phyloP scores from a whole-genome alignment of 2,888 invertebrate genomes.

The Diploptera punctata region DNA sequence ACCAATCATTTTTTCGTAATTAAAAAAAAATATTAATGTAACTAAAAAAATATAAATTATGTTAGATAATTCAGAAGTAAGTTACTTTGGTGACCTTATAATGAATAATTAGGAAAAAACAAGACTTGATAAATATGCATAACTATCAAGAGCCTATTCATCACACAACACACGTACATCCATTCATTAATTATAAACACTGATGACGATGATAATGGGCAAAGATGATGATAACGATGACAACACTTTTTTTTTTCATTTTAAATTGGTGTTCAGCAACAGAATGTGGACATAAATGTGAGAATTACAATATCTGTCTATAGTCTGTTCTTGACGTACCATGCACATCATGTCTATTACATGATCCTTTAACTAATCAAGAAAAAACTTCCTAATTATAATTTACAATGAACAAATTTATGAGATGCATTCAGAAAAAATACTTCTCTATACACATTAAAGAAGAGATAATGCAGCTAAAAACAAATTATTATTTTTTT shows the following conservation, averaged over 20 bases:
- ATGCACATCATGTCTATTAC: slow-evolving; percentile 1
- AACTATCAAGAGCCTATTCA: too few species aligned
- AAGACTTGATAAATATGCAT: too few species aligned
- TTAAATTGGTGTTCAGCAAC: slow-evolving; percentile 13
- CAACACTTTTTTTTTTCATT: neutral
- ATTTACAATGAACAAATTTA: neutral
- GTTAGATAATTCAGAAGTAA: too few species aligned
- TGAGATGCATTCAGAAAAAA: neutral
- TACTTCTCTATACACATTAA: neutral
- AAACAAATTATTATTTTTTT: neutral
- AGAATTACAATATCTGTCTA: neutral
- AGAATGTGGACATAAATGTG: slow-evolving; percentile 14
- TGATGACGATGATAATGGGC: neutral
- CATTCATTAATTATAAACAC: neutral
- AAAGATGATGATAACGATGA: neutral
- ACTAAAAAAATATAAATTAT: too few species aligned
- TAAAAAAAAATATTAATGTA: too few species aligned
- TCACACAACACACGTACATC: slow-evolving; percentile 5
- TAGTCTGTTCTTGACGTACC: neutral
- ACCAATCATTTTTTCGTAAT: too few species aligned
- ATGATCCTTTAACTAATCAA: slow-evolving; percentile 1
- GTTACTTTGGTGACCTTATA: too few species aligned
- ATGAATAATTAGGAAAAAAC: too few species aligned
- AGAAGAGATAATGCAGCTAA: too few species aligned
- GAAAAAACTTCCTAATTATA: neutral